A percentile compares a stretch with the other conserved stretches of the same genome.
Evolutionary conservation across 2,888 invertebrate genomes (phyloP).

Genomic region (Muschampia plurimacula): DNA sequence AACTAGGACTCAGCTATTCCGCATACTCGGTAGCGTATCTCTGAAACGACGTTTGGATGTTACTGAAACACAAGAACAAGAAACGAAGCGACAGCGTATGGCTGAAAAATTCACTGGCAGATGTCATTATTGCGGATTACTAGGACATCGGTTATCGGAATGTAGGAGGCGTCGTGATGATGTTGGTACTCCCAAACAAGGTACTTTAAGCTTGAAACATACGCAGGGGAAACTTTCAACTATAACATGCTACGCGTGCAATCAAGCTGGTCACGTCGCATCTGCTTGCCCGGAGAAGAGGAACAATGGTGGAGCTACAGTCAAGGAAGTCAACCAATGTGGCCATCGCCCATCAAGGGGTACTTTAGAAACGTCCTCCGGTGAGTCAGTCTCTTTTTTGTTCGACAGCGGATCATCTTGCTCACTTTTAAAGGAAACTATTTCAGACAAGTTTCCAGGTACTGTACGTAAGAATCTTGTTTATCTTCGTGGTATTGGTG

Average conservation of each 20-base stretch:
- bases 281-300: neutral
- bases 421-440: neutral
- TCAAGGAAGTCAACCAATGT: constrained; percentile 2
- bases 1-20: neutral
- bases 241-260: neutral
- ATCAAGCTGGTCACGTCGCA: neutral
- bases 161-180: no score
- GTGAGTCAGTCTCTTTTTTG: constrained; percentile 15
- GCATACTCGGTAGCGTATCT: neutral
- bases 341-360: neutral
- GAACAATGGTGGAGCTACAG: neutral
- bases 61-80: neutral
- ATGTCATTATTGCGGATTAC: no score
- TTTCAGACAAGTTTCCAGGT: neutral
- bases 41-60: neutral
- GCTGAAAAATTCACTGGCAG: no score
- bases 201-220: no score
- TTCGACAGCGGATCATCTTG: constrained; percentile 14
- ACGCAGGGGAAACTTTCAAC: neutral
- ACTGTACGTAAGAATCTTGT: neutral
- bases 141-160: no score
- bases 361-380: neutral
- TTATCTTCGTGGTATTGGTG: neutral
- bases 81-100: neutral
- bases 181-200: no score